Evolutionary conservation across 2,113 vertebrate species (phyloP), one percentile per base, ranked within the genome.

Genomic region (Erpornis zantholeuca): DNA sequence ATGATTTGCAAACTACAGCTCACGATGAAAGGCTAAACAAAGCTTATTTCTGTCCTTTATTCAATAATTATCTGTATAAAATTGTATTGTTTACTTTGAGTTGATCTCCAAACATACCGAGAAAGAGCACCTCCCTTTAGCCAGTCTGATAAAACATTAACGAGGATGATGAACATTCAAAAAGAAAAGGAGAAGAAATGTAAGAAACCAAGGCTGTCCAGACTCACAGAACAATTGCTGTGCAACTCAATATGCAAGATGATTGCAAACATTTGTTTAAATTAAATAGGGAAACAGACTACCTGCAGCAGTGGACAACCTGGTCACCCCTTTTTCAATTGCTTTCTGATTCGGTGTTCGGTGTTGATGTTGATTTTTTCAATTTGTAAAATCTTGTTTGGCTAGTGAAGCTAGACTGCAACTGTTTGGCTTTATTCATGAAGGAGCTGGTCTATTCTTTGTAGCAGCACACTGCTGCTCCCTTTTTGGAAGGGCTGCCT

Each of bases 151-250:
- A 64, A 69, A 56, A 96, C 83, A 45, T 38, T 45, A 76, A 27
- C 0, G 0, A 84, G 10, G 38, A 56, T n/a, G 38, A 53, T 61
- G 10, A 76, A 50, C 1, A 36, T 49, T 54, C 13, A 57, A 77
- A 69, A 79, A 15, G 13, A 27, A 87, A 90, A 71, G 36, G n/a
- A 77, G 53, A 72, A 70, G 13, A 81, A 94, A 72, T 8, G 8
- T 71, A 56, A 77, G 54, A 59, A 73, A 89, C 56, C 10, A 70
- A 18, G 49, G 24, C 36, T 45, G n/a, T 38, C 15, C 52, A 59
- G 38, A 83, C 60, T 64, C 52, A 64, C 27, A 78, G 52, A 86
- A 33, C 20, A 59, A 14, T n/a, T 5, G 2, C 23, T 49, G 8
- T 52, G 52, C 47, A 88, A 77, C 12, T 88, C 82, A 47, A 80